phyloP scores from a whole-genome alignment of 2,888 invertebrate genomes.

The Rhogogaster chlorosoma region DNA sequence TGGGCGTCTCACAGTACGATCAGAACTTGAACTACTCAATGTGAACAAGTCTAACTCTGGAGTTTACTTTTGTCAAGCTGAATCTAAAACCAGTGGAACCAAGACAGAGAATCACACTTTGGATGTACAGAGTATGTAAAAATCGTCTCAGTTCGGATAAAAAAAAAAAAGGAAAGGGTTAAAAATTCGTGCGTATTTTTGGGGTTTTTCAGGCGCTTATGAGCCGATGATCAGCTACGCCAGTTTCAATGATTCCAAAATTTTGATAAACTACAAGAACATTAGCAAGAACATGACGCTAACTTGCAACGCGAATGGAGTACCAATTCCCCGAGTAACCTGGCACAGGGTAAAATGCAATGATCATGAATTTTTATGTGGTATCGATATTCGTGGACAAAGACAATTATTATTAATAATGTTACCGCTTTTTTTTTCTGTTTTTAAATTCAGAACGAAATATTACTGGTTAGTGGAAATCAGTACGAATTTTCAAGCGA shows the following conservation, averaged over 20 bases:
- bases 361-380: not conserved
- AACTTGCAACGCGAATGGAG: slow-evolving; percentile 80
- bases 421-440: too few species aligned
- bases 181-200: slow-evolving; percentile 1
- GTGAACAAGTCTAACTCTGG: slow-evolving; percentile 68
- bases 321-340: slow-evolving; percentile 83
- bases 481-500: slow-evolving; percentile 71
- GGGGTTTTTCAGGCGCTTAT: slow-evolving; percentile 75
- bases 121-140: slow-evolving; percentile 73
- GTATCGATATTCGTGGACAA: not conserved
- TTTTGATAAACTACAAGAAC: not conserved
- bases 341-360: slow-evolving; percentile 86
- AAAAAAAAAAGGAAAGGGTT: slow-evolving; percentile 55
- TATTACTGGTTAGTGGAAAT: slow-evolving; percentile 60
- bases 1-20: slow-evolving; percentile 73
- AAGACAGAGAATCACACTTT: slow-evolving; percentile 67
- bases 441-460: slow-evolving; percentile 63
- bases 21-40: slow-evolving; percentile 71
- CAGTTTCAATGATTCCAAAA: slow-evolving; percentile 74
- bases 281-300: slow-evolving; percentile 68
- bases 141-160: slow-evolving; percentile 33
- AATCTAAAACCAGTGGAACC: slow-evolving; percentile 49
- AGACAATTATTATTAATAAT: not conserved
- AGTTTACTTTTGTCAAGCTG: slow-evolving; percentile 68
- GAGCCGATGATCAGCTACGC: slow-evolving; percentile 76